Conservation (phyloP, 2,888 invertebrate species). For the Gari tellinella region DNA sequence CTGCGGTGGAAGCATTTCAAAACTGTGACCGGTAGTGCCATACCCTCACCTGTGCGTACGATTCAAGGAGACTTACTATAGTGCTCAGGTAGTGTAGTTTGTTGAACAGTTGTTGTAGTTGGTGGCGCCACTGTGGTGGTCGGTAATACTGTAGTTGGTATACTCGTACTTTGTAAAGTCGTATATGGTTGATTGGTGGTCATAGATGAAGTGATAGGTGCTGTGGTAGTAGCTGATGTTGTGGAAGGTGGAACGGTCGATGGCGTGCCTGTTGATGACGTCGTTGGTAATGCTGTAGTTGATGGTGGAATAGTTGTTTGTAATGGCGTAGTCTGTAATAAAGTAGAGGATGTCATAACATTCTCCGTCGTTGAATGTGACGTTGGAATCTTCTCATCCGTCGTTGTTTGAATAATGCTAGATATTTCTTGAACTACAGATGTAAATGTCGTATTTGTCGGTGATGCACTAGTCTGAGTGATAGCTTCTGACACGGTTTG, state of each 20-base stretch:
- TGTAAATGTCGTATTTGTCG: too few relatives aligned
- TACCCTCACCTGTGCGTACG: neutral
- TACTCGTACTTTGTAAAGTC: neutral
- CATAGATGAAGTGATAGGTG: conserved; percentile 3
- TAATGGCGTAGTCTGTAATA: neutral
- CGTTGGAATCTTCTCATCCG: neutral
- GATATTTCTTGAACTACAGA: too few relatives aligned
- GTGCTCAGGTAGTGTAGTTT: neutral
- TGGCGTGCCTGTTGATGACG: conserved; percentile 6
- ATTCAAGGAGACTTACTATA: neutral
- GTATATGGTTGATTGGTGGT: neutral
- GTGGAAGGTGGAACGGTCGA: neutral
- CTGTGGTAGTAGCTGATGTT: neutral
- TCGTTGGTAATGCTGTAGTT: neutral
- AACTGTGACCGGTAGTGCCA: too few relatives aligned
- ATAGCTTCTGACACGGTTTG: too few relatives aligned
- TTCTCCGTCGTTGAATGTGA: neutral
- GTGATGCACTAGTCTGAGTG: too few relatives aligned
- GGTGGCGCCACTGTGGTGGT: neutral
- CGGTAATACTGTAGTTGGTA: neutral
- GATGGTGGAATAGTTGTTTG: neutral
- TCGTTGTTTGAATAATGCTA: too few relatives aligned
- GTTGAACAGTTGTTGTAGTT: neutral
- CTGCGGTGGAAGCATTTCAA: too few relatives aligned
- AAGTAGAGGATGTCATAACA: neutral